A percentile compares a stretch with the other conserved stretches of the same genome.
Conservation (phyloP, 2,797 vertebrate species). For the Dallia pectoralis region DNA sequence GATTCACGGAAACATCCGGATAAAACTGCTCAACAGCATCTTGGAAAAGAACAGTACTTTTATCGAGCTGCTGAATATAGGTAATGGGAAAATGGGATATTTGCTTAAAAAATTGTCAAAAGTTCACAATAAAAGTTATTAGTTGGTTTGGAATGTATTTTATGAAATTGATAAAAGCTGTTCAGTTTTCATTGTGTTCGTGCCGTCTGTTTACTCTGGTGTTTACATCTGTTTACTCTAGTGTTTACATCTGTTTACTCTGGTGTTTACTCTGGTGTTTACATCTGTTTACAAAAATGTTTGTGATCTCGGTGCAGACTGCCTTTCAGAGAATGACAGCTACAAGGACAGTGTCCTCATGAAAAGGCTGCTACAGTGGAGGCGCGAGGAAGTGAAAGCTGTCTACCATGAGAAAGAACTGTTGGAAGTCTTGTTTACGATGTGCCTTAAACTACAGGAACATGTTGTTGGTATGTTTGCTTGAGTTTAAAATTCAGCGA, state of each 20-base stretch:
- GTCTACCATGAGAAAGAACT: slow-evolving; percentile 70
- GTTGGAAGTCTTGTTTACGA: slow-evolving; percentile 75
- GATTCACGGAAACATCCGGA: slow-evolving; percentile 59
- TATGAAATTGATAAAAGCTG: neutral
- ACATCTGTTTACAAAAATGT: neutral
- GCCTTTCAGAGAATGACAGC: slow-evolving; percentile 58
- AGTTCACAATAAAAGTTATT: neutral
- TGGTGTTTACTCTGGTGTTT: no score
- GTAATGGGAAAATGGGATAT: slow-evolving; percentile 61
- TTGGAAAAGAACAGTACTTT: slow-evolving; percentile 57
- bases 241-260: no score
- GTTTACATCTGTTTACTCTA: no score
- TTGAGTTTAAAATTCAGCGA: no score
- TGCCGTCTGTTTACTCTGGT: neutral
- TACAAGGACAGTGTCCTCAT: slow-evolving; percentile 62
- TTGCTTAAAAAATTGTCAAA: neutral
- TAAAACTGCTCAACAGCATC: slow-evolving; percentile 75
- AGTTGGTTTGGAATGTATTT: neutral
- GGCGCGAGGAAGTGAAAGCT: slow-evolving; percentile 63
- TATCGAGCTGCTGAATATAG: slow-evolving; percentile 72
- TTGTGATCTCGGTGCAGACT: slow-evolving; percentile 57
- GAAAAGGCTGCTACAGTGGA: slow-evolving; percentile 62
- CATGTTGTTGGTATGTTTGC: slow-evolving; percentile 74
- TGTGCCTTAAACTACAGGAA: slow-evolving; percentile 74
- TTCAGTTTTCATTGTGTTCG: neutral